Conservation (phyloP, 2,888 invertebrate genomes). For the Acanthacorydalis orientalis region DNA sequence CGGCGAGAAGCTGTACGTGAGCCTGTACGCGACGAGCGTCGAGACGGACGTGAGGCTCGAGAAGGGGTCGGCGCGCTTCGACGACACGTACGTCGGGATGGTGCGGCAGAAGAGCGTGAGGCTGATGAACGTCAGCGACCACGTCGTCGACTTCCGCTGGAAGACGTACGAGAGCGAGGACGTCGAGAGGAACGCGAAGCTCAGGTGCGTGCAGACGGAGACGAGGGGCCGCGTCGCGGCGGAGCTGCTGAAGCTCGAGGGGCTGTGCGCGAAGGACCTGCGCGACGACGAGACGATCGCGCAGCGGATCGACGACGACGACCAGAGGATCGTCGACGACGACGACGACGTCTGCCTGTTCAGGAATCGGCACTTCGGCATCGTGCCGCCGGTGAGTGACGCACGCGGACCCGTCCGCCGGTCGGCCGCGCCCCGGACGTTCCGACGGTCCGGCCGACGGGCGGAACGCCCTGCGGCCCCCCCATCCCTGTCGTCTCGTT, state of each 20-base stretch:
- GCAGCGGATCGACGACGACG: slow-evolving; percentile 25
- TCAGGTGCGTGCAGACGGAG: not conserved
- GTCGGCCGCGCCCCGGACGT: too few relatives aligned
- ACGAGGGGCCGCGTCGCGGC: not conserved
- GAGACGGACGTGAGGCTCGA: slow-evolving; percentile 33
- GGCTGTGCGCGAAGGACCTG: not conserved
- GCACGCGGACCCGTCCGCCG: too few relatives aligned
- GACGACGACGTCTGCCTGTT: slow-evolving; percentile 20
- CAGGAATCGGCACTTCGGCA: slow-evolving; percentile 24
- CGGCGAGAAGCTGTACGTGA: slow-evolving; percentile 34
- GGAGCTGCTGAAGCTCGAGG: not conserved
- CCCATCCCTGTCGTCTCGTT: too few relatives aligned
- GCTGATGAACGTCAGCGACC: slow-evolving; percentile 26
- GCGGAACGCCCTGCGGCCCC: too few relatives aligned
- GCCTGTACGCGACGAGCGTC: slow-evolving; percentile 27
- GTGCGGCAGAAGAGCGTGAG: slow-evolving; percentile 24
- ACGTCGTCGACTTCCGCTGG: slow-evolving; percentile 36
- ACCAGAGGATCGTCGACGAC: slow-evolving; percentile 18
- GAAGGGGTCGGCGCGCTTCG: slow-evolving; percentile 31
- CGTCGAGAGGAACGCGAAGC: slow-evolving; percentile 18
- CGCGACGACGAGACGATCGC: slow-evolving; percentile 16
- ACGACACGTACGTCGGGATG: slow-evolving; percentile 40
- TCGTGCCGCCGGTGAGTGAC: slow-evolving; percentile 36
- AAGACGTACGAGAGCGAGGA: slow-evolving; percentile 31
- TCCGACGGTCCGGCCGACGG: too few relatives aligned